Percentiles rank a stretch among this genome's conserved stretches.
These are phyloP conservation scores for Zelleria hepariella DNA, from an alignment of 2,888 invertebrate species.

Conservation along the genomic window DNA sequence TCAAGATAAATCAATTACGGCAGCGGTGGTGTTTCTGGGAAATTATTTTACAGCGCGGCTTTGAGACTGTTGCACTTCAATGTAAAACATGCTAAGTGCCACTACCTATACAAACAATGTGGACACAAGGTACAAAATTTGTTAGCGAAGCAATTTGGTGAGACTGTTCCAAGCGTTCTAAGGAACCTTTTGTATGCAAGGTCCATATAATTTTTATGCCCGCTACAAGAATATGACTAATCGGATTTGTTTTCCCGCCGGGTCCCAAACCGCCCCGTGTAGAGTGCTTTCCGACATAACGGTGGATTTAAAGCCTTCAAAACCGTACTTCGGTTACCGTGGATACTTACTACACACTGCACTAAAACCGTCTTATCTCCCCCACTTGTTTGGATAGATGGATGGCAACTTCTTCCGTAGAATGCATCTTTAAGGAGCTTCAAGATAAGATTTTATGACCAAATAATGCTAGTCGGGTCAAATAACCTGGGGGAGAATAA, in stretches of 20 bases:
- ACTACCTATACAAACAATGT: background rate
- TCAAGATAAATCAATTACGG: slow-evolving; percentile 14
- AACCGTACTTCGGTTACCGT: slow-evolving; percentile 29
- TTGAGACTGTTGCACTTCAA: background rate
- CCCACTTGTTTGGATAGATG: slow-evolving; percentile 52
- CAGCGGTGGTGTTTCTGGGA: background rate
- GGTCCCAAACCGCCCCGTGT: slow-evolving; percentile 9
- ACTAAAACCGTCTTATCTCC: slow-evolving; percentile 55
- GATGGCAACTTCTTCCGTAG: slow-evolving; percentile 43
- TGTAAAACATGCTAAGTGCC: background rate
- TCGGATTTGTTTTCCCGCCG: slow-evolving; percentile 16
- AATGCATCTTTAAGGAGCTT: slow-evolving; percentile 50
- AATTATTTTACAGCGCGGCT: background rate
- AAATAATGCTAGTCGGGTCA: slow-evolving; percentile 30
- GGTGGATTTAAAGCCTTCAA: slow-evolving; percentile 36
- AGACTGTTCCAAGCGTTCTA: background rate
- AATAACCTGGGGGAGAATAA: slow-evolving; percentile 20
- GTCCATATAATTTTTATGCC: background rate
- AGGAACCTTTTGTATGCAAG: background rate
- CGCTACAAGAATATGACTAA: slow-evolving; percentile 15
- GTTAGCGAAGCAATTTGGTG: background rate
- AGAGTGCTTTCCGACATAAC: slow-evolving; percentile 33
- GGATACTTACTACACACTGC: slow-evolving; percentile 45
- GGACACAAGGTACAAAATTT: background rate
- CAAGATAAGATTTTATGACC: slow-evolving; percentile 53